phyloP scores from a whole-genome alignment of 1,140 invertebrate species.

The Diabrotica undecimpunctata region DNA sequence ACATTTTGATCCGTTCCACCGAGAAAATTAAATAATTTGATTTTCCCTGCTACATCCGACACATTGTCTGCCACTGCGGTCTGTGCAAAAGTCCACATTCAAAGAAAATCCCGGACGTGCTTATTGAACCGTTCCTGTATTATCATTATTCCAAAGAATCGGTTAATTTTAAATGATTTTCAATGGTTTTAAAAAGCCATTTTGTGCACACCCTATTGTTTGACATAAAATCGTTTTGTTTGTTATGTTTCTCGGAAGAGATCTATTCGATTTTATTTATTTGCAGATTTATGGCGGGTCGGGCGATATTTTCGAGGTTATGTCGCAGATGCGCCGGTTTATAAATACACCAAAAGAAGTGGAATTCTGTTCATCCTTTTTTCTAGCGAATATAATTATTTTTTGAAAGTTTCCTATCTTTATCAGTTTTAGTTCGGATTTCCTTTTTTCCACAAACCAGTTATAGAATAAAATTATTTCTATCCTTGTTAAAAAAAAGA shows the following conservation, averaged over 20 bases:
- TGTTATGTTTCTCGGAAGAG: background rate
- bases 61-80: no score
- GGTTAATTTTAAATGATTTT: background rate
- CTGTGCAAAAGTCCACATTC: background rate
- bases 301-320: background rate
- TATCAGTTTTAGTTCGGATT: no score
- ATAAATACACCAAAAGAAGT: background rate
- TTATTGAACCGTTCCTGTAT: background rate
- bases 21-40: no score
- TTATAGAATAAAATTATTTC: no score
- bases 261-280: background rate
- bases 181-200: background rate
- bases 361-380: no score
- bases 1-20: no score
- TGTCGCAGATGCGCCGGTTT: background rate
- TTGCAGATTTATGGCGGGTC: background rate
- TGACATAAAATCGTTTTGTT: background rate
- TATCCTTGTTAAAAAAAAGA: no score
- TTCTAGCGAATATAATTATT: no score
- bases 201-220: background rate
- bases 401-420: no score
- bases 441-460: no score
- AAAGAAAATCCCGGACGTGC: constrained; percentile 1
- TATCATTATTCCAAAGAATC: background rate
- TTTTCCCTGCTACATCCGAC: no score